Evolutionary conservation across 1,140 invertebrate species (phyloP), one percentile per base, ranked within the genome.

Genomic region (Drosophila carrolli): DNA sequence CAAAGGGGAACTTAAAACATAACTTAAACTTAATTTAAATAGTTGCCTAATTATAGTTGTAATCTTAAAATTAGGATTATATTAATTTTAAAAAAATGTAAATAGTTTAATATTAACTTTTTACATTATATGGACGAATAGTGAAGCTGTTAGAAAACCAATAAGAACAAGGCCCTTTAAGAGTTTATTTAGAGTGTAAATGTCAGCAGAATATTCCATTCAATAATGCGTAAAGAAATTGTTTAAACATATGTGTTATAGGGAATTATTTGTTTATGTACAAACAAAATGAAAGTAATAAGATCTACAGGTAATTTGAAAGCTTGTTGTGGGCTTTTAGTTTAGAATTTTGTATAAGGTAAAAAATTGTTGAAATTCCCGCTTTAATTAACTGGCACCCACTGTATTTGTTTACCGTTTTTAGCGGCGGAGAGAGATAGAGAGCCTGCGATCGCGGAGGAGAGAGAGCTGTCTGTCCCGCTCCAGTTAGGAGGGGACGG

Each of bases 331-430:
- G 27, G 1, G 9, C 16, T 19, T 23, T 13, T 11, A 47, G 10
- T 23, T 23, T 46, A 9, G 0, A 11, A 23, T 46, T 46, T 11
- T 4, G 11, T 23, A 0, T 13, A 37, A 9, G 40, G 10, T 5
- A 4, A 38, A 1, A 38, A 40, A 62, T 43, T 59, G 13, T 5
- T 58, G 10, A 56, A 41, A 19, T 38, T 9, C 1, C 10, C 10
- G 32, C 14, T 13, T 19, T 9, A 38, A 59, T 27, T 14, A 14
- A 4, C 32, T 38, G 32, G 47, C 47, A 60, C 29, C 23, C 47
- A 46, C 65, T 54, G 61, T 68, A 54, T 54, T 68, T 68, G 65
- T 68, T 68, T 68, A 66, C 65, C 65, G 65, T 68, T 68, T 43
- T n/a, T 5, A 4, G 59, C 47, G 27, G 29, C 29, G 1, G 4